These are phyloP conservation scores for Eumacrocentrus americanus DNA, from an alignment of 2,888 invertebrate species.

Conservation along the genomic window DNA sequence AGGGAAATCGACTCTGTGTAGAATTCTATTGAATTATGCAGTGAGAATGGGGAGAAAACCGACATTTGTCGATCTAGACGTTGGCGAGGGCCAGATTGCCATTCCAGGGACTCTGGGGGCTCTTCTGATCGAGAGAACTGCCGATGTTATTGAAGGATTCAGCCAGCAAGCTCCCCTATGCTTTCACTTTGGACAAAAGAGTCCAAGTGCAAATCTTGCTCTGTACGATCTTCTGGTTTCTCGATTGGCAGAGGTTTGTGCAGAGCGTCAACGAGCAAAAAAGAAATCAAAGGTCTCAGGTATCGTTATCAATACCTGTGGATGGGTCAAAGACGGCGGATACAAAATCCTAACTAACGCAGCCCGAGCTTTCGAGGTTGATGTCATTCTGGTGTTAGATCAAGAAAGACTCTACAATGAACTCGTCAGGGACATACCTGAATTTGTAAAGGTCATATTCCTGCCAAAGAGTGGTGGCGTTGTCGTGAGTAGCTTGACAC, in stretches of 20 bases:
- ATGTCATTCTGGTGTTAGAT: slow-evolving; percentile 92
- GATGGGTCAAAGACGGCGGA: slow-evolving; percentile 94
- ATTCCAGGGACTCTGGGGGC: slow-evolving; percentile 93
- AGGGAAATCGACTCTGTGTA: slow-evolving; percentile 91
- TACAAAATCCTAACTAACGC: slow-evolving; percentile 87
- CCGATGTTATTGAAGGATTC: slow-evolving; percentile 94
- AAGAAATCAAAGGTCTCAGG: slow-evolving; percentile 88
- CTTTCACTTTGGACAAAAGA: slow-evolving; percentile 90
- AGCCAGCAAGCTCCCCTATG: slow-evolving; percentile 91
- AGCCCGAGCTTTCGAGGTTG: slow-evolving; percentile 94
- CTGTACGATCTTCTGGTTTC: slow-evolving; percentile 85
- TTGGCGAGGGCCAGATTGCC: slow-evolving; percentile 91
- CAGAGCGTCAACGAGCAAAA: slow-evolving; percentile 83
- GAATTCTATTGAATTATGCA: slow-evolving; percentile 92
- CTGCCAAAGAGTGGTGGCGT: slow-evolving; percentile 97
- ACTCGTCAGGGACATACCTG: slow-evolving; percentile 89
- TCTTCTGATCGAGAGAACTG: slow-evolving; percentile 87
- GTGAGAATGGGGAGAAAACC: slow-evolving; percentile 88
- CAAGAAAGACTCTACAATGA: slow-evolving; percentile 96
- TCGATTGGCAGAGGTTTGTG: slow-evolving; percentile 84
- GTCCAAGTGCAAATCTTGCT: slow-evolving; percentile 77
- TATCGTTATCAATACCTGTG: slow-evolving; percentile 95
- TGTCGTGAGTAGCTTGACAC: slow-evolving; percentile 79
- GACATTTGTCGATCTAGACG: slow-evolving; percentile 93
- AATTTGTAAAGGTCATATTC: slow-evolving; percentile 88